A percentile compares a stretch with the other conserved stretches of the same genome.
phyloP scores from a whole-genome alignment of 2,113 vertebrate species.

The Procavia capensis region DNA sequence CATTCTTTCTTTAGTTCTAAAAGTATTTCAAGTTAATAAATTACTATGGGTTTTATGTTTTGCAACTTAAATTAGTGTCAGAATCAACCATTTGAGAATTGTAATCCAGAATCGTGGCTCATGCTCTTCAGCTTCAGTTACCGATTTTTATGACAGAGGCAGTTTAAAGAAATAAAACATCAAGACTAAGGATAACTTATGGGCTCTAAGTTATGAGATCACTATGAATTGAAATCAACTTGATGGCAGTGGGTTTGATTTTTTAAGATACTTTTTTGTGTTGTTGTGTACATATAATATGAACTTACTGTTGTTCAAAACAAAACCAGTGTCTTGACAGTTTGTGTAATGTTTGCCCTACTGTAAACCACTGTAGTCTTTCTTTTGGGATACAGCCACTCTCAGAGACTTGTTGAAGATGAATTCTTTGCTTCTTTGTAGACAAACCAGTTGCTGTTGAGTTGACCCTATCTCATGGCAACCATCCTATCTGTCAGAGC shows the following conservation, averaged over 20 bases:
- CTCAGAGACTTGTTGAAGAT: neutral
- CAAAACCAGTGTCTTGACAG: neutral
- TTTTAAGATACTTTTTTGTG: neutral
- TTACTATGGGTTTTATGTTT: neutral
- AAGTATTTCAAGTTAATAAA: neutral
- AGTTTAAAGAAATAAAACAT: constrained; percentile 25
- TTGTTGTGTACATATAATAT: neutral
- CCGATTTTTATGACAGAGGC: neutral
- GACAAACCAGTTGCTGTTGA: neutral
- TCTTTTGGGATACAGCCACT: neutral
- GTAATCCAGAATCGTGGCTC: neutral
- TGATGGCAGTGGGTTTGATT: no score
- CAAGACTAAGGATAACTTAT: neutral
- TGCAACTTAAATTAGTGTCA: constrained; percentile 14
- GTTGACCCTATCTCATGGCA: neutral
- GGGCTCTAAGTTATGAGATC: no score
- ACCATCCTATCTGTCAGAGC: neutral
- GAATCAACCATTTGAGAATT: neutral
- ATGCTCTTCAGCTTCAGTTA: neutral
- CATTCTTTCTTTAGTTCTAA: neutral
- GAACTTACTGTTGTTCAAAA: neutral
- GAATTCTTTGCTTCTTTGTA: neutral
- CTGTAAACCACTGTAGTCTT: neutral
- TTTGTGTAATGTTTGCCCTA: neutral
- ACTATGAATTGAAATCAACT: no score